phyloP scores from a whole-genome alignment of 2,797 vertebrate species.

The Masticophis lateralis region DNA sequence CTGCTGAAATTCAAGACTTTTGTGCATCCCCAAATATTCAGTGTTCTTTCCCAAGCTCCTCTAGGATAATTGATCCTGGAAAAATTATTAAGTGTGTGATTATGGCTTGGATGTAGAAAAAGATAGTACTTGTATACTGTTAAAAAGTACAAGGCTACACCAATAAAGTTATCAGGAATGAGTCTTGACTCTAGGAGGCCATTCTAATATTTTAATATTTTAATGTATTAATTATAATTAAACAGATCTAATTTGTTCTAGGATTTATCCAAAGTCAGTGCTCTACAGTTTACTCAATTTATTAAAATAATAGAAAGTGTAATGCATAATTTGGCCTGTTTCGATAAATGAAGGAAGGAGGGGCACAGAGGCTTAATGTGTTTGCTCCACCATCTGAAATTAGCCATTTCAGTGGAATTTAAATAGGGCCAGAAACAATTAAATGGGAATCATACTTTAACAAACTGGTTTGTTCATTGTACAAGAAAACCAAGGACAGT shows the following conservation, averaged over 20 bases:
- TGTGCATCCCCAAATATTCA: not conserved
- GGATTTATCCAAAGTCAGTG: not conserved
- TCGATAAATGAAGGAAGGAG: not conserved
- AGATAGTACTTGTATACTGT: not conserved
- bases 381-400: not conserved
- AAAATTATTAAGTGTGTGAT: not conserved
- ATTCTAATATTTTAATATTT: not conserved
- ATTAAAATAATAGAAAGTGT: not conserved
- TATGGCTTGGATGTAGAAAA: not conserved
- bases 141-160: not conserved
- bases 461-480: not conserved
- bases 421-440: not conserved
- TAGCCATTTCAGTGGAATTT: not conserved
- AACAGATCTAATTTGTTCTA: not conserved
- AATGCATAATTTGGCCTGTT: not conserved
- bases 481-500: not conserved
- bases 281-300: not conserved
- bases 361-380: not conserved
- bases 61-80: not conserved
- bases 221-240: not conserved
- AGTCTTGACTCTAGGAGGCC: not conserved
- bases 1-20: not conserved
- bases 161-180: not conserved
- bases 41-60: not conserved
- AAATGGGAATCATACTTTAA: not conserved